Percentiles rank a stretch among this genome's conserved stretches.
Conservation (phyloP, 2,113 vertebrate species). For the Trichechus manatus region DNA sequence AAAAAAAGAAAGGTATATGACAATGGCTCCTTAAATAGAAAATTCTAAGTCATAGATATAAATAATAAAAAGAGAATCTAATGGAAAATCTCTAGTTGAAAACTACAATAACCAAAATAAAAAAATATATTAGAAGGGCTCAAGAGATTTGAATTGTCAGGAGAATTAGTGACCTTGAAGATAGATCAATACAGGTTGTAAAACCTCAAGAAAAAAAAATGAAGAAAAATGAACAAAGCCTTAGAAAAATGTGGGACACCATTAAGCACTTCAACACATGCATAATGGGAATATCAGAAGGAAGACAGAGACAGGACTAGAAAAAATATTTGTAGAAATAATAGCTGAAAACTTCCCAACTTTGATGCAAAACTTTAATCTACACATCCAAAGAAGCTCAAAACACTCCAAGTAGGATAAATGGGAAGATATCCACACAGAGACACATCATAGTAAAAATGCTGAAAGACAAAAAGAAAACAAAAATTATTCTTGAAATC, state of each 20-base stretch:
- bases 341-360: background rate
- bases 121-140: background rate
- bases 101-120: background rate
- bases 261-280: background rate
- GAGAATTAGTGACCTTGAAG: background rate
- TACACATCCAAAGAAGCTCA: background rate
- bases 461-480: background rate
- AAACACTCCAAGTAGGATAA: background rate
- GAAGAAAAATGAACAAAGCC: background rate
- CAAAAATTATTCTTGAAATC: too few relatives aligned
- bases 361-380: background rate
- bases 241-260: background rate
- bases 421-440: background rate
- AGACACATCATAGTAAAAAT: background rate
- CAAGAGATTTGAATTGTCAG: background rate
- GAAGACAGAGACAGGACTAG: background rate
- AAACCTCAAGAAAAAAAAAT: background rate
- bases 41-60: background rate
- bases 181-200: background rate
- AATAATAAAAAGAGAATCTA: background rate
- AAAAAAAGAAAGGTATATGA: background rate
- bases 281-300: background rate
- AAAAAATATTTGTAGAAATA: background rate
- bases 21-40: background rate
- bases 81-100: background rate